Conservation (phyloP, 2,888 invertebrate genomes). For the Anodontia alba region DNA sequence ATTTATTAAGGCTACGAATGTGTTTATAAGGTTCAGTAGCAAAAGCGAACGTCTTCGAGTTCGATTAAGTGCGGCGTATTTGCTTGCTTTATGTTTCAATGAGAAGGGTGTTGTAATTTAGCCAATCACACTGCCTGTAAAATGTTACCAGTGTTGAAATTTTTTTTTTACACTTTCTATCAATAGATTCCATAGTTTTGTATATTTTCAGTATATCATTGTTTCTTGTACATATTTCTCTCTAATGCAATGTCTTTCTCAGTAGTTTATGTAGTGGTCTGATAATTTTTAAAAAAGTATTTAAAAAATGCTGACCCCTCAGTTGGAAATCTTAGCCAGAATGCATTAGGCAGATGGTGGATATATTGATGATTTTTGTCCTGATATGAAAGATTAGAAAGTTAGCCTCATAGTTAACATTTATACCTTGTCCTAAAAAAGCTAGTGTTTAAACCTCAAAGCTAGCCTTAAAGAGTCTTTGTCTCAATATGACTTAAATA, state of each 20-base stretch:
- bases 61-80: too few relatives aligned
- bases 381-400: too few relatives aligned
- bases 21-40: neutral
- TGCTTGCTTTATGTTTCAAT: neutral
- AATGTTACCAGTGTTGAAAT: constrained; percentile 9
- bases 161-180: neutral
- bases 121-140: constrained; percentile 17
- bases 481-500: too few relatives aligned
- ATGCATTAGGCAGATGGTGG: too few relatives aligned
- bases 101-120: constrained; percentile 5
- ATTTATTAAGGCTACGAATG: neutral
- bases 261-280: neutral
- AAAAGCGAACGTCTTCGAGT: too few relatives aligned
- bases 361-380: too few relatives aligned
- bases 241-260: constrained; percentile 10
- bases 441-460: too few relatives aligned
- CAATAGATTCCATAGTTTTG: constrained; percentile 18
- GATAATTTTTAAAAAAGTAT: neutral
- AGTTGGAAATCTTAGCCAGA: too few relatives aligned
- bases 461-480: too few relatives aligned
- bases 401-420: too few relatives aligned
- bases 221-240: neutral
- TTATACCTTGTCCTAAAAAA: too few relatives aligned
- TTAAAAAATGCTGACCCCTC: neutral
- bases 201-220: neutral